phyloP scores from a whole-genome alignment of 64 coral and sea anemone species.

The Anthopleura sola region DNA sequence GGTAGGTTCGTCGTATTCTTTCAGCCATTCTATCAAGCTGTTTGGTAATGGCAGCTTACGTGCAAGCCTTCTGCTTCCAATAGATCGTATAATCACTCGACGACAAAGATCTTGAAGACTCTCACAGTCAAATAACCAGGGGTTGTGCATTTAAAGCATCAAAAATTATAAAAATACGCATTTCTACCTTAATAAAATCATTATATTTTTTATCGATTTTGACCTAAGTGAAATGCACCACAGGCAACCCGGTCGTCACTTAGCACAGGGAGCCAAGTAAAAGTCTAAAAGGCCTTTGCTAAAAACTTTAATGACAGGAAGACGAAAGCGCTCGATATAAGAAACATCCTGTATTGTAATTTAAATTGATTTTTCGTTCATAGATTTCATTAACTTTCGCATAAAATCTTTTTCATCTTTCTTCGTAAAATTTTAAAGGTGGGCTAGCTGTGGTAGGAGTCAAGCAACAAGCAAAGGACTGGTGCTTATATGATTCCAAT shows the following conservation, averaged over 20 bases:
- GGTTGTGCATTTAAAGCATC: background rate
- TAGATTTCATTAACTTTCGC: too few species aligned
- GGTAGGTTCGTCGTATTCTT: constrained; percentile 64
- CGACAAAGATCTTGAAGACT: constrained; percentile 85
- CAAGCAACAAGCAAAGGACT: background rate
- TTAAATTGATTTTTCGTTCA: too few species aligned
- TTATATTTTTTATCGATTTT: background rate
- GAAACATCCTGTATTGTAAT: too few species aligned
- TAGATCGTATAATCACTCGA: constrained; percentile 63
- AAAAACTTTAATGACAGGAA: too few species aligned
- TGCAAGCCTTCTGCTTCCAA: constrained; percentile 69
- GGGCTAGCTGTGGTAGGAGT: background rate
- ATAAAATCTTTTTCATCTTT: too few species aligned
- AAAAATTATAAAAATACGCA: background rate
- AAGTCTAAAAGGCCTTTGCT: too few species aligned
- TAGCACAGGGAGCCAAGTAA: too few species aligned
- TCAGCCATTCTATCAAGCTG: constrained; percentile 61
- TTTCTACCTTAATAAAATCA: background rate
- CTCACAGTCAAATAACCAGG: constrained; percentile 77
- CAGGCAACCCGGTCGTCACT: background rate
- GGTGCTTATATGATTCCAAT: background rate
- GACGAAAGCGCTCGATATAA: too few species aligned
- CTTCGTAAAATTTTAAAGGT: background rate
- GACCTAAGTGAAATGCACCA: background rate
- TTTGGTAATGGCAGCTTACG: constrained; percentile 57